phyloP scores from a whole-genome alignment of 35 echinoderm and acorn worm species.

The Lytechinus pictus region DNA sequence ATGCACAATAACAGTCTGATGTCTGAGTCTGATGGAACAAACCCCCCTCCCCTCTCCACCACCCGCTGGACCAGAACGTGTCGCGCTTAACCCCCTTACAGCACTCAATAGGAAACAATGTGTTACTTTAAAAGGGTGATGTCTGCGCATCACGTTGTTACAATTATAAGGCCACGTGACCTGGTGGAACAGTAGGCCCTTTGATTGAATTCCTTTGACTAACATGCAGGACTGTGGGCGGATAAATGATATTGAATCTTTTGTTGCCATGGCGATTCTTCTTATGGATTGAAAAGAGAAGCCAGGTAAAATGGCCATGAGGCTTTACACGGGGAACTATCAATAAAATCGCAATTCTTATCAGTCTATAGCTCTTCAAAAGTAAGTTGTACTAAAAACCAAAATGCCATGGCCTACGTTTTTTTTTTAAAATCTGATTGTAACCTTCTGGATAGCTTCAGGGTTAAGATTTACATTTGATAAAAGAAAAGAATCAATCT shows the following conservation, averaged over 20 bases:
- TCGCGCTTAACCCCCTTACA: no score
- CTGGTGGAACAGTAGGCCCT: neutral
- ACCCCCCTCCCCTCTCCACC: no score
- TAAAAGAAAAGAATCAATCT: neutral
- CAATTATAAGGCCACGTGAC: neutral
- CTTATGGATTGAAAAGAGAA: neutral
- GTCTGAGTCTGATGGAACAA: no score
- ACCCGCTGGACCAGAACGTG: no score
- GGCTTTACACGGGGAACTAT: neutral
- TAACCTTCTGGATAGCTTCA: neutral
- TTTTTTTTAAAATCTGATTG: neutral
- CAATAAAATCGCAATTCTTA: neutral
- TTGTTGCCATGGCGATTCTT: neutral
- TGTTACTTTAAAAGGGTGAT: neutral
- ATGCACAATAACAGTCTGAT: no score
- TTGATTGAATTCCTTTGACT: neutral
- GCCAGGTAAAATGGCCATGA: neutral
- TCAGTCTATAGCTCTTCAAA: neutral
- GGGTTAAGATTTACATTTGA: neutral
- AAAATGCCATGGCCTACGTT: neutral
- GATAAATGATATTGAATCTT: conserved; percentile 5
- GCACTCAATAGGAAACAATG: no score
- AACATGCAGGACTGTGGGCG: neutral
- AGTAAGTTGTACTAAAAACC: neutral
- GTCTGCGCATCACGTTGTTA: neutral